A percentile compares a stretch with the other conserved stretches of the same genome.
Conservation (phyloP, 1,140 invertebrate genomes). For the Uloborus diversus region DNA sequence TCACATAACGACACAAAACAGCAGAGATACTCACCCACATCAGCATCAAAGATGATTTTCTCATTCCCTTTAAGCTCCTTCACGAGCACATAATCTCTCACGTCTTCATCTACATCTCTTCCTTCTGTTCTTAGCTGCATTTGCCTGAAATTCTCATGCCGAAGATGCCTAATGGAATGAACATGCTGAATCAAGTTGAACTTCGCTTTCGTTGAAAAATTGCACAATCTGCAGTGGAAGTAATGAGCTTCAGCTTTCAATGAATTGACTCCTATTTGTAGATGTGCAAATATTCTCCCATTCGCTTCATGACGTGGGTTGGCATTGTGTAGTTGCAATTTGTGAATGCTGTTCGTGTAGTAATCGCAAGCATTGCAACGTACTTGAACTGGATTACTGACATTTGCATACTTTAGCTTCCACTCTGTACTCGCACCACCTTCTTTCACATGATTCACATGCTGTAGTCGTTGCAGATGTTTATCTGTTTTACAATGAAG, state of each 20-base stretch:
- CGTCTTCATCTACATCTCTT: slow-evolving; percentile 59
- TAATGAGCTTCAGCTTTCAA: slow-evolving; percentile 61
- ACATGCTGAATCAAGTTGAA: slow-evolving; percentile 88
- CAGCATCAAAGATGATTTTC: slow-evolving; percentile 58
- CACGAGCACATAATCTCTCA: slow-evolving; percentile 63
- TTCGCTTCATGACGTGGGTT: slow-evolving; percentile 87
- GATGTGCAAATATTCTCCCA: slow-evolving; percentile 82
- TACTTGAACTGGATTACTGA: slow-evolving; percentile 87
- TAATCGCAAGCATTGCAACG: slow-evolving; percentile 97
- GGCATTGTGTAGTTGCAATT: slow-evolving; percentile 90
- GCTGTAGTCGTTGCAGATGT: slow-evolving; percentile 95
- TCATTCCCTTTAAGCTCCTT: slow-evolving; percentile 61
- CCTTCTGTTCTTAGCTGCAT: slow-evolving; percentile 53
- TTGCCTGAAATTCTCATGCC: slow-evolving; percentile 67
- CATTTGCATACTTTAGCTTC: slow-evolving; percentile 87
- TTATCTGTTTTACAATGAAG: slow-evolving; percentile 99
- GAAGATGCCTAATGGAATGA: slow-evolving; percentile 85
- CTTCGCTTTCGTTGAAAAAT: slow-evolving; percentile 81
- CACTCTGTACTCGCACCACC: slow-evolving; percentile 93
- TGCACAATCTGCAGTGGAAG: slow-evolving; percentile 87
- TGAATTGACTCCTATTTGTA: slow-evolving; percentile 64
- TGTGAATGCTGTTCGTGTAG: slow-evolving; percentile 96
- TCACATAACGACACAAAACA: no score
- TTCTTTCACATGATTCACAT: slow-evolving; percentile 97
- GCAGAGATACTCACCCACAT: slow-evolving; percentile 57